These are phyloP conservation scores for Tinea pellionella DNA, from an alignment of 2,888 invertebrate genomes.

Conservation along the genomic window DNA sequence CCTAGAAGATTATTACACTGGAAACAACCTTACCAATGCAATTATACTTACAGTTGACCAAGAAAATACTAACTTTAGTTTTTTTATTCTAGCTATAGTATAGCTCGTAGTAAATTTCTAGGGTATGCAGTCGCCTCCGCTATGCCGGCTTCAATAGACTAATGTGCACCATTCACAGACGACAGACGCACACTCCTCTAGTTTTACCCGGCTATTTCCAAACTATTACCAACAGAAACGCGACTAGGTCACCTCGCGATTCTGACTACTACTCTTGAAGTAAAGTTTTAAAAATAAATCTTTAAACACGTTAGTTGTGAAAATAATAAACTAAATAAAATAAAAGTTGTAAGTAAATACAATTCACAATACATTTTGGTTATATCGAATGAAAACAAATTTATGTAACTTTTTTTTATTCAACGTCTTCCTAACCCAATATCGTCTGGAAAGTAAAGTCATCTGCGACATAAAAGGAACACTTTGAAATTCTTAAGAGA, in stretches of 20 bases:
- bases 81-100: too few species aligned
- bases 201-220: too few species aligned
- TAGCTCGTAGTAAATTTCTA: too few species aligned
- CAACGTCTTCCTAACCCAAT: slow-evolving; percentile 9
- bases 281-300: too few species aligned
- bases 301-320: background rate
- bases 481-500: slow-evolving; percentile 66
- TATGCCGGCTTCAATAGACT: too few species aligned
- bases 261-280: too few species aligned
- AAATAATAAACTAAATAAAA: background rate
- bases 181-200: too few species aligned
- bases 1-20: slow-evolving; percentile 61
- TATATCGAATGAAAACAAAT: background rate
- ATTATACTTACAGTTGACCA: slow-evolving; percentile 31
- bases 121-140: too few species aligned
- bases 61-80: too few species aligned
- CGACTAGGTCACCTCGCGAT: too few species aligned
- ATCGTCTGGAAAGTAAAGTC: slow-evolving; percentile 44
- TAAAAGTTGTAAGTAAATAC: background rate
- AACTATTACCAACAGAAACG: too few species aligned
- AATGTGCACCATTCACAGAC: too few species aligned
- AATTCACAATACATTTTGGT: background rate
- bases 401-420: background rate
- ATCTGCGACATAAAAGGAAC: slow-evolving; percentile 64
- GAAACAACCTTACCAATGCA: slow-evolving; percentile 55